Percentiles rank a stretch among this genome's conserved stretches.
Conservation (phyloP, 2,113 vertebrate species). For the Puma concolor region DNA sequence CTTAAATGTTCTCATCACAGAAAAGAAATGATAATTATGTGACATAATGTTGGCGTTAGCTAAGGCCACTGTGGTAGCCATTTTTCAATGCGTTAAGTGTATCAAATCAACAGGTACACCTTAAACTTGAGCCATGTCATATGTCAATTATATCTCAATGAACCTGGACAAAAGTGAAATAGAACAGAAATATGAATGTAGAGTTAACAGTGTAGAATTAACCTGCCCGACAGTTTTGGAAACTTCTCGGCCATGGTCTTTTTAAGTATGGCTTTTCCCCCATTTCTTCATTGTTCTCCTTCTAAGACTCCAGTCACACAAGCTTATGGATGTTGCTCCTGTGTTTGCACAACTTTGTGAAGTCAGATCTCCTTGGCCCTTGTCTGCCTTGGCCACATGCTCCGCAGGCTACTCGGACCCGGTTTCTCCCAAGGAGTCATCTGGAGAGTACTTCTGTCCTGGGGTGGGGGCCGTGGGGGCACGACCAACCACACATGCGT, state of each 20-base stretch:
- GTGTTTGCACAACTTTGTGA: neutral
- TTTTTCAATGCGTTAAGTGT: neutral
- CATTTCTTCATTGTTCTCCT: neutral
- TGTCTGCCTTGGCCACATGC: neutral
- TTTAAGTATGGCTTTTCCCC: neutral
- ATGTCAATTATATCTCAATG: neutral
- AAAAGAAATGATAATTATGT: neutral
- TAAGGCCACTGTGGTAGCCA: neutral
- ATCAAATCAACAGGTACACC: neutral
- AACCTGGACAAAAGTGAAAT: neutral
- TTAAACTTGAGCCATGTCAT: neutral
- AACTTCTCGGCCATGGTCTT: neutral
- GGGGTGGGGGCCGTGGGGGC: neutral
- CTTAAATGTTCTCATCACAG: neutral
- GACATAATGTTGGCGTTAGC: neutral
- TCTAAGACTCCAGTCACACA: neutral
- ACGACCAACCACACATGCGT: rapidly evolving
- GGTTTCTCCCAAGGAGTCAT: neutral
- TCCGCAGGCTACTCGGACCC: neutral
- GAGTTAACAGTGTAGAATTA: neutral
- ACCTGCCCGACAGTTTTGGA: neutral
- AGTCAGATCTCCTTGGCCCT: neutral
- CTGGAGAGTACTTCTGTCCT: neutral
- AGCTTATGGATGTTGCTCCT: neutral
- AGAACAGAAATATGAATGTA: neutral